Evolutionary conservation across 2,888 invertebrate genomes (phyloP).

Genomic region (Euphydryas editha): DNA sequence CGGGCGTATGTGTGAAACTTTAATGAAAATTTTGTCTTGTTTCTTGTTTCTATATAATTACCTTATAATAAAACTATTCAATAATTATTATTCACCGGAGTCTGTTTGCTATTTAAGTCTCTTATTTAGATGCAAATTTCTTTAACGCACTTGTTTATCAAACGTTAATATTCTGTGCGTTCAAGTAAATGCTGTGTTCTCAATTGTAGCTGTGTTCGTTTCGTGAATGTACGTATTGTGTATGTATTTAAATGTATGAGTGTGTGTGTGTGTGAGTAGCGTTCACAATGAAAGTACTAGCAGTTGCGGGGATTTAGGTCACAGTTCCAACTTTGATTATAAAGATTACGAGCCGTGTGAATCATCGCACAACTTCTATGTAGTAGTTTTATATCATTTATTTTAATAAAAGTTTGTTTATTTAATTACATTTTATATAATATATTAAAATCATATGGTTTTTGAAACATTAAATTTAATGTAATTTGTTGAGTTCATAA

Average conservation of each 20-base stretch:
- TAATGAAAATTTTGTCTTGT: constrained; percentile 16
- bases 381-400: background rate
- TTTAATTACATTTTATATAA: background rate
- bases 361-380: constrained; percentile 75
- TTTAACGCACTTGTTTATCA: constrained; percentile 3
- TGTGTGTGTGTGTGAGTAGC: constrained; percentile 63
- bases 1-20: constrained; percentile 36
- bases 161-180: constrained; percentile 22
- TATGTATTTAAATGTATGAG: constrained; percentile 54
- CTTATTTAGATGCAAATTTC: constrained; percentile 12
- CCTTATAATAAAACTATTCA: constrained; percentile 17
- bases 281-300: constrained; percentile 82
- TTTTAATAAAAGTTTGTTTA: background rate
- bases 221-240: constrained; percentile 36
- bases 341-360: constrained; percentile 81
- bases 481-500: background rate
- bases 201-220: constrained; percentile 41
- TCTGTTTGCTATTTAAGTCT: background rate
- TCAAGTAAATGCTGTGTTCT: constrained; percentile 38
- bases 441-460: background rate
- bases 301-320: constrained; percentile 81
- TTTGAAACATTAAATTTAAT: background rate
- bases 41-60: constrained; percentile 9
- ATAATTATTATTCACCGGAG: constrained; percentile 1
- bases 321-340: constrained; percentile 81